Base-by-base conservation (phyloP, 2,797 vertebrate genomes). In the Bryconaethiops microstoma region DNA sequence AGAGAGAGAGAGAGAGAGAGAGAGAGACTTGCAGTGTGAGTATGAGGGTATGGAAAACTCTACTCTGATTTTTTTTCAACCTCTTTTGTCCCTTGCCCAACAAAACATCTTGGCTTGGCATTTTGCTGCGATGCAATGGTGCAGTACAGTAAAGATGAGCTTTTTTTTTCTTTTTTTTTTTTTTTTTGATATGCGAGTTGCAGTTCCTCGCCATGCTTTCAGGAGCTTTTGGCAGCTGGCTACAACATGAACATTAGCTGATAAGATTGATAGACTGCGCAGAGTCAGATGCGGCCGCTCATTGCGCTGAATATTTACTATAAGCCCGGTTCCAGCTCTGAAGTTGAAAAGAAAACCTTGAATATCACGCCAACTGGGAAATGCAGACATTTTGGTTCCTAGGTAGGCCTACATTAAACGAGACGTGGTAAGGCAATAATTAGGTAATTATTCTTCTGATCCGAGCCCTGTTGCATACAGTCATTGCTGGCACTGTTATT, bases 61-160 rank as follows among this genome's bases (percentile, higher is more conserved):
- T 40, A 77, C 70, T 68, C 76, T 63, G 63, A 74, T 76, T 45
- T 45, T 82, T 60, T 78, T 78, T 74, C 63, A 68, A 69, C 63
- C 85, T 74, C 70, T 82, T 82, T 84, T 84, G 83, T 82, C 75
- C 73, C 73, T 77, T 62, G 78, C 63, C 80, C 74, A 84, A 45
- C 74, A 77, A 84, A 84, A 81, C 80, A 77, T 76, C 80, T 84
- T 76, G 71, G 78, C 81, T 77, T 86, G 85, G 79, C 81, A 72
- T 84, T 80, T 82, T 40, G 67, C 42, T 16, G 29, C 73, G 70
- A 74, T 74, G 76, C 78, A 80, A 67, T 80, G 65, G 78, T 86
- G 48, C 57, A 76, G 57, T 81, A 78, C 71, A 74, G 64, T 78
- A 74, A 78, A 78, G 42, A 62, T 82, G 76, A 72, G n/a, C 76